Base-by-base conservation (phyloP, 2,888 invertebrate genomes). In the Sminthurinus aureus region DNA sequence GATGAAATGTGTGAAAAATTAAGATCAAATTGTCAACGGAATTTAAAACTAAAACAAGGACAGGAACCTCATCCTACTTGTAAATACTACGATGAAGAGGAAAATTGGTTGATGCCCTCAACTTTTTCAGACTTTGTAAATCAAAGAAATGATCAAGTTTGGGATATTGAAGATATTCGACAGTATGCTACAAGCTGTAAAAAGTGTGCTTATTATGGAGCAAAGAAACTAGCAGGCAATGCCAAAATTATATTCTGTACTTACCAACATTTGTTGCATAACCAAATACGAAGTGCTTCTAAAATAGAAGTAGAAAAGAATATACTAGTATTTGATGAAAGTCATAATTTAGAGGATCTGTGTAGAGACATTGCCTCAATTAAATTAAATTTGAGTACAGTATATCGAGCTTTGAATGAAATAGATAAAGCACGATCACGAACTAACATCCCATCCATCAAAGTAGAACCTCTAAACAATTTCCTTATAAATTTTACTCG, bases 311-410 rank as follows among this genome's bases (percentile, higher is more conserved):
- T 92, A 66, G 90, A 90, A 66, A 90, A 90, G 69, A 90, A 91
- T 83, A 90, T 93, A 15, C 88, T 93, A 0, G 91, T 92, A 38
- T 89, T 92, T 79, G 92, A 92, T 86, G 92, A 92, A 89, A 92
- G 92, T 0, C 92, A 93, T 89, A 93, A 93, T 88, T 91, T 93
- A 22, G 92, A 93, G 89, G 92, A 92, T 89, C 90, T 90, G 18
- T 90, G 91, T 2, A 87, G 92, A 20, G 91, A 91, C n/a, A 90
- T 91, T 2, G 91, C 73, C 1, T 83, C 83, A 0, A 20, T n/a
- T 6, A 58, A 18, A 15, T 8, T 83, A 12, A 67, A 6, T 38
- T 38, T 74, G 24, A 12, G 52, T 11, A 58, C 3, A 64, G 24
- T 81, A 8, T 22, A 81, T 15, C 15, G 12, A 20, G 38, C 15